Evolutionary conservation across 1,140 invertebrate genomes (phyloP).

Genomic region (Trichogramma pretiosum): DNA sequence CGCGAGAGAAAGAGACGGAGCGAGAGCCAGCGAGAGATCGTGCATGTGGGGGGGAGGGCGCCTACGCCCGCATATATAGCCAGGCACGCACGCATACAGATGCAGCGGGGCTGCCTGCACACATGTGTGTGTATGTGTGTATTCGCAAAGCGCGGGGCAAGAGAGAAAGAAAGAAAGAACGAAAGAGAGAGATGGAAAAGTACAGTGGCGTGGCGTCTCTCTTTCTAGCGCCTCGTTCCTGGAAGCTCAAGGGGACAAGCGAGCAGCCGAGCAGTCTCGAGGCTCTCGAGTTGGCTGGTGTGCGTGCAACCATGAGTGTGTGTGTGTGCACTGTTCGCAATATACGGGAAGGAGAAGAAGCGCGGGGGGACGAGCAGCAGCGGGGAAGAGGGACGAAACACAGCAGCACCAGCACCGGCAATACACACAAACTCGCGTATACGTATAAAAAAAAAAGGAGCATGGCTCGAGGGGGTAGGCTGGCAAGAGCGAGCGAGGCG

Average conservation of each 20-base stretch:
- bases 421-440: neutral
- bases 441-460: conserved; percentile 6
- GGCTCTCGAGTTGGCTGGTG: neutral
- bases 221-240: conserved; percentile 6
- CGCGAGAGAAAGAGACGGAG: too few species aligned
- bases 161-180: too few species aligned
- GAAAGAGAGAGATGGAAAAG: too few species aligned
- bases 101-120: neutral
- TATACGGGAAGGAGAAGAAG: neutral
- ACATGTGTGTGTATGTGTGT: neutral
- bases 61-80: conserved; percentile 19
- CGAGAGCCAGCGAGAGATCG: conserved; percentile 25
- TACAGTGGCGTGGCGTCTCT: conserved; percentile 13
- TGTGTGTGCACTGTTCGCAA: too few species aligned
- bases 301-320: neutral
- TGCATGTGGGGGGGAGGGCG: conserved; percentile 31
- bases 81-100: neutral
- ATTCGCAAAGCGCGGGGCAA: too few species aligned
- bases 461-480: neutral
- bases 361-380: conserved; percentile 9
- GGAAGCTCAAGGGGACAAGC: neutral
- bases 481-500: conserved; percentile 3
- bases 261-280: neutral
- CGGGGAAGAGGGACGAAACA: conserved; percentile 4
- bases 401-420: conserved; percentile 11